Evolutionary conservation across 2,113 vertebrate species (phyloP).

Genomic region (Lota lota): DNA sequence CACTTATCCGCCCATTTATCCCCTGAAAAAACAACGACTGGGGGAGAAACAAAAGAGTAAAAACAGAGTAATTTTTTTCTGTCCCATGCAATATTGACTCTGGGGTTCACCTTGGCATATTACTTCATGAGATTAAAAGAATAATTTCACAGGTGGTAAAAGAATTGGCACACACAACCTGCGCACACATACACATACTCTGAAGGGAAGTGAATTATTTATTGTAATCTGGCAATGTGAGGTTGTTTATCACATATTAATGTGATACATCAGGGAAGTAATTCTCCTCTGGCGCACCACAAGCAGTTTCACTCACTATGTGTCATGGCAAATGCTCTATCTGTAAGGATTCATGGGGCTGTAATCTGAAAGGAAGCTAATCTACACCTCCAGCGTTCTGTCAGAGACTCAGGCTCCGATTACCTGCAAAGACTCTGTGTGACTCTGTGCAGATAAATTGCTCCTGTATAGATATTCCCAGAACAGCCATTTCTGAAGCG

Average conservation of each 20-base stretch:
- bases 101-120: constrained; percentile 68
- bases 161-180: constrained; percentile 57
- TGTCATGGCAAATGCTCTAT: constrained; percentile 50
- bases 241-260: constrained; percentile 81
- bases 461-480: constrained; percentile 45
- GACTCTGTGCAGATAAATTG: constrained; percentile 38
- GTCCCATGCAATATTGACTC: constrained; percentile 61
- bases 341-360: constrained; percentile 64
- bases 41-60: constrained; percentile 35
- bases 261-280: constrained; percentile 76
- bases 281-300: constrained; percentile 68
- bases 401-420: constrained; percentile 41
- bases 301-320: constrained; percentile 58
- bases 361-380: constrained; percentile 63
- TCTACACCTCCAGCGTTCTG: constrained; percentile 62
- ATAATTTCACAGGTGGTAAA: constrained; percentile 73
- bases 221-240: constrained; percentile 77
- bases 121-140: constrained; percentile 66
- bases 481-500: constrained; percentile 18
- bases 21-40: constrained; percentile 19
- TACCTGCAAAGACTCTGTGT: constrained; percentile 38
- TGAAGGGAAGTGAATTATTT: constrained; percentile 79
- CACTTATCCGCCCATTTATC: constrained; percentile 14
- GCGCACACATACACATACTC: constrained; percentile 66
- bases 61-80: constrained; percentile 44